These are phyloP conservation scores for Chalcosyrphus nemorum DNA, from an alignment of 2,888 invertebrate genomes.

Conservation along the genomic window DNA sequence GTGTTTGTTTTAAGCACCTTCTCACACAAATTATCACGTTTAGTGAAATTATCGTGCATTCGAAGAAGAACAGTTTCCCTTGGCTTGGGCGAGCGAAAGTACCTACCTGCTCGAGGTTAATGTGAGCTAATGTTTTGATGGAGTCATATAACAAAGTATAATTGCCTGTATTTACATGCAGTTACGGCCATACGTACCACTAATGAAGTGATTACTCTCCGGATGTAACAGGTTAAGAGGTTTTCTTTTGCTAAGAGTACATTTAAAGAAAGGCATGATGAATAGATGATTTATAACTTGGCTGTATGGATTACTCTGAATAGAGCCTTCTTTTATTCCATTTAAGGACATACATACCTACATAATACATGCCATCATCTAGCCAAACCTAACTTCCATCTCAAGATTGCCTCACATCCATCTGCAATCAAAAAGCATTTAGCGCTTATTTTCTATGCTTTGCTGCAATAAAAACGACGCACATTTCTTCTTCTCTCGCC, in stretches of 20 bases:
- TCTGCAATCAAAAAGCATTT: conserved; percentile 4
- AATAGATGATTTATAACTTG: background rate
- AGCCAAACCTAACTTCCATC: background rate
- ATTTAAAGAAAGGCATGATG: background rate
- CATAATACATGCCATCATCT: too few relatives aligned
- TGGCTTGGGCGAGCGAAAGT: background rate
- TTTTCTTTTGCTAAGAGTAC: background rate
- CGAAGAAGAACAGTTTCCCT: background rate
- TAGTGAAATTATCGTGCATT: conserved; percentile 1
- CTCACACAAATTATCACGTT: conserved; percentile 21
- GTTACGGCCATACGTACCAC: too few relatives aligned
- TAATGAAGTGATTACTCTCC: background rate
- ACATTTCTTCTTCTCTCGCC: background rate
- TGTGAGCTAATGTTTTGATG: background rate
- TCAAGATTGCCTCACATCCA: background rate
- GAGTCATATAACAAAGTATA: background rate
- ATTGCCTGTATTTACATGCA: background rate
- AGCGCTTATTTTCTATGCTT: background rate
- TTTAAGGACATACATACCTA: too few relatives aligned
- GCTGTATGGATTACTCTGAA: background rate
- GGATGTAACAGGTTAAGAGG: background rate
- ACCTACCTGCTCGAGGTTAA: background rate
- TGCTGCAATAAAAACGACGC: background rate
- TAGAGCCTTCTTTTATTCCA: too few relatives aligned
- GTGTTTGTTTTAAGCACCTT: conserved; percentile 5